Evolutionary conservation across 2,888 invertebrate species (phyloP).

Genomic region (Sericinus montela): DNA sequence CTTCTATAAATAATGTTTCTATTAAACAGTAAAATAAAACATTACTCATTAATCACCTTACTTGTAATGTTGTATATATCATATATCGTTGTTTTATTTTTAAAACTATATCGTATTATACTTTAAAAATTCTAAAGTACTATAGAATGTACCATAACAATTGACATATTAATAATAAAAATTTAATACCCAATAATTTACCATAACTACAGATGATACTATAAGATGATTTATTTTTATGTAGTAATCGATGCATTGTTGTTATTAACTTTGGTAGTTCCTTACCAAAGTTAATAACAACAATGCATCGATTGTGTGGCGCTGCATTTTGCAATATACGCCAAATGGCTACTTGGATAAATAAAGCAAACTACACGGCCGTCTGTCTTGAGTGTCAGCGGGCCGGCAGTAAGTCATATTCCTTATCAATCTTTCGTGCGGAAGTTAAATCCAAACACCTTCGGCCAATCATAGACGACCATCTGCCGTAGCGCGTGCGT

Average conservation of each 20-base stretch:
- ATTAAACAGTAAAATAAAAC: no score
- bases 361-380: conserved; percentile 40
- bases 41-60: no score
- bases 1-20: no score
- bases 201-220: no score
- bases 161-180: no score
- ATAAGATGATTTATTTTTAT: no score
- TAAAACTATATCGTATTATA: no score
- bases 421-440: conserved; percentile 56
- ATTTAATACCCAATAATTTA: no score
- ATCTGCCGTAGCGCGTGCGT: conserved; percentile 72
- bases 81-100: no score
- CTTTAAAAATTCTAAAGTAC: no score
- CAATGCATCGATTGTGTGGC: conserved; percentile 6
- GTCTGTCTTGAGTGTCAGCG: conserved; percentile 32
- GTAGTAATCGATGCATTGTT: conserved; percentile 12
- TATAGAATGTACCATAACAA: no score
- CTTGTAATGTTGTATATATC: no score
- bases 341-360: conserved; percentile 34
- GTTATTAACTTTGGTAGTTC: not conserved
- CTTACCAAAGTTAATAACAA: not conserved
- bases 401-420: conserved; percentile 52
- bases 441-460: conserved; percentile 66
- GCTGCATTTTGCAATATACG: conserved; percentile 2
- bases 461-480: conserved; percentile 64